Evolutionary conservation across 2,113 vertebrate species (phyloP).

Genomic region (Tylochromis polylepis): DNA sequence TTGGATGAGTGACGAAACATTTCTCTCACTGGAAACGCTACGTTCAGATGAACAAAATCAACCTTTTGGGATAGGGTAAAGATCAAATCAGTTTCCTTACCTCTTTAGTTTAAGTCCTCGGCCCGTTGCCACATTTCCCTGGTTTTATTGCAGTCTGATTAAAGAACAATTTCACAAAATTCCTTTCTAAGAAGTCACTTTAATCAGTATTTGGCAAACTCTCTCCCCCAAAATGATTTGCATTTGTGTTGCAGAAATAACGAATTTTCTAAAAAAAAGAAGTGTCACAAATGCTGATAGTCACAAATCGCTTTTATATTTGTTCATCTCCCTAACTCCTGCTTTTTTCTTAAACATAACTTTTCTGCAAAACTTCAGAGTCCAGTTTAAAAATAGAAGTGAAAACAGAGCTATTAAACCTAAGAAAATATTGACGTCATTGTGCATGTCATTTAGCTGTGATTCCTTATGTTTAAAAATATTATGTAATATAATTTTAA

Average conservation of each 20-base stretch:
- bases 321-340: background rate
- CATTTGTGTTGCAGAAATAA: background rate
- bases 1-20: no score
- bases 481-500: no score
- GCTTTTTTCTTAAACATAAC: background rate
- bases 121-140: background rate
- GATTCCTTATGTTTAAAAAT: no score
- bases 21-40: no score
- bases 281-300: background rate
- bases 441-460: no score
- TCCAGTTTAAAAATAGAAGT: background rate
- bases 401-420: no score
- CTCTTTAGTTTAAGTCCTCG: background rate
- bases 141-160: background rate
- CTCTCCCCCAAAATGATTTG: background rate
- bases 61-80: no score
- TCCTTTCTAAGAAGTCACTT: background rate
- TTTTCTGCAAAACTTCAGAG: background rate
- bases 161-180: accelerated
- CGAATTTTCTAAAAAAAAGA: no score
- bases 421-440: no score
- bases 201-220: background rate
- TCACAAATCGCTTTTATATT: accelerated
- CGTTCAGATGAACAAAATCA: no score
- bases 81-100: background rate